Conservation (phyloP, 2,113 vertebrate genomes). For the Centropristis striata region DNA sequence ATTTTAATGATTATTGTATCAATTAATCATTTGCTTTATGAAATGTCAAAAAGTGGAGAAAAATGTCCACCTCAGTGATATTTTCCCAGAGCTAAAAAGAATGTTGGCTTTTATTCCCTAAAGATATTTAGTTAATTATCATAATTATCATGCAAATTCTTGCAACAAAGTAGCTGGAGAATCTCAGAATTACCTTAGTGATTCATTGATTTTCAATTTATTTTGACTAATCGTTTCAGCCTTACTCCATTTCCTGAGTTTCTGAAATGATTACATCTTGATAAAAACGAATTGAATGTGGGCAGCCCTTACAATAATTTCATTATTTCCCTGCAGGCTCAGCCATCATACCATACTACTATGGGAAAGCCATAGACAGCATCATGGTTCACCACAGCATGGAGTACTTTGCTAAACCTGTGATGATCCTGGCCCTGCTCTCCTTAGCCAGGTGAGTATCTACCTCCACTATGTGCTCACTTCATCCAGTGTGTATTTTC, state of each 20-base stretch:
- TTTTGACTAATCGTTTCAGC: too few species aligned
- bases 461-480: too few species aligned
- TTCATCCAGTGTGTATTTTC: not conserved
- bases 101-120: not conserved
- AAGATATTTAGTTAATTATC: not conserved
- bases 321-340: constrained; percentile 85
- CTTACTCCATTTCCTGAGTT: too few species aligned
- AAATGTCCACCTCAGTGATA: not conserved
- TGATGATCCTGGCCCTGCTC: constrained; percentile 85
- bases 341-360: constrained; percentile 94
- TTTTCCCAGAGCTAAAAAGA: not conserved
- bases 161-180: not conserved
- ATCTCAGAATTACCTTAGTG: not conserved
- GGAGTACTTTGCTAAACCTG: constrained; percentile 88
- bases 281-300: too few species aligned
- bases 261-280: too few species aligned
- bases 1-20: too few species aligned
- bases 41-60: not conserved
- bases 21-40: not conserved
- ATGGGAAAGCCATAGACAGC: constrained; percentile 91
- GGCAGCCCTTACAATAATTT: not conserved
- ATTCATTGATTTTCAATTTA: not conserved
- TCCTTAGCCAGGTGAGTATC: constrained; percentile 90
- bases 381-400: constrained; percentile 94
- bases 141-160: too few species aligned